These are phyloP conservation scores for Myrmophylax atrothorax DNA, from an alignment of 2,113 vertebrate genomes.

Conservation along the genomic window DNA sequence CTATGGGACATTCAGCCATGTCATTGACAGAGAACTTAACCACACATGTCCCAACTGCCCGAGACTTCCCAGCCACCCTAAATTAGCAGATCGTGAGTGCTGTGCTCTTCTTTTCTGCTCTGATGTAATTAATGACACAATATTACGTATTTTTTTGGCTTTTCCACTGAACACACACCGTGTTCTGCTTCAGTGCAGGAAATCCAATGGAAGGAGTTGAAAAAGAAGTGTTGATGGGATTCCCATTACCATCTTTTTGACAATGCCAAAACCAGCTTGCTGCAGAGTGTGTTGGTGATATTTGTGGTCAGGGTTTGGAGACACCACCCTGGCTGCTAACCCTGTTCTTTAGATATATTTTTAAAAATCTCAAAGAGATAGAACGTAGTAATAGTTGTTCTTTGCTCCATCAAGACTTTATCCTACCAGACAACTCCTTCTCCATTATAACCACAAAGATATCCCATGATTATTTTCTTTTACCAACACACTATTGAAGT, in stretches of 20 bases:
- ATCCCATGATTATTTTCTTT: not conserved
- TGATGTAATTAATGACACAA: not conserved
- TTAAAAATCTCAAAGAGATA: not conserved
- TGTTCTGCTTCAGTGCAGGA: not conserved
- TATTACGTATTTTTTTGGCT: not conserved
- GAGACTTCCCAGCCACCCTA: not conserved
- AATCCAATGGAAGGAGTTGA: not conserved
- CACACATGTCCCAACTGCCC: not conserved
- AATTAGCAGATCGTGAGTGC: not conserved
- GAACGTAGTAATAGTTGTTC: not conserved
- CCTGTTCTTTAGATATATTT: not conserved
- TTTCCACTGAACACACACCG: not conserved
- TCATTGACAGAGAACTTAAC: not conserved
- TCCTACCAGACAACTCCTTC: not conserved
- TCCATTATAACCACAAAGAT: fast-evolving
- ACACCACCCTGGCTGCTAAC: not conserved
- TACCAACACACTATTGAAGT: not conserved
- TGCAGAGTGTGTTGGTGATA: fast-evolving
- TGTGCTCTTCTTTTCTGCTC: not conserved
- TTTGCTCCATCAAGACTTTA: not conserved
- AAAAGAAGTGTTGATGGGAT: not conserved
- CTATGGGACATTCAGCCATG: fast-evolving
- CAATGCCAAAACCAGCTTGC: not conserved
- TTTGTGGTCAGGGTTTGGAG: not conserved
- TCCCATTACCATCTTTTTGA: not conserved